phyloP scores from a whole-genome alignment of 2,113 vertebrate species.

The Corapipo altera region DNA sequence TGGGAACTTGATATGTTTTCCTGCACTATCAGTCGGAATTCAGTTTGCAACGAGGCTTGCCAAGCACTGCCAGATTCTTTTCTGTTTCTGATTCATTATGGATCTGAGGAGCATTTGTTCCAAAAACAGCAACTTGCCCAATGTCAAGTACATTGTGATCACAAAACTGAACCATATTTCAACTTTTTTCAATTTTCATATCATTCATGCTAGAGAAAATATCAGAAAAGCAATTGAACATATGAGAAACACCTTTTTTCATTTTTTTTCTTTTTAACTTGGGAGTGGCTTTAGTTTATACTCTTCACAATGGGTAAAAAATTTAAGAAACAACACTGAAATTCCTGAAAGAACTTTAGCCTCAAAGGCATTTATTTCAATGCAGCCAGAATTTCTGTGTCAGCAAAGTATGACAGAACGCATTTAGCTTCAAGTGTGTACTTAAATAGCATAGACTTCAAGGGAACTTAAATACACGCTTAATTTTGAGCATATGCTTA shows the following conservation, averaged over 20 bases:
- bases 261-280: not conserved
- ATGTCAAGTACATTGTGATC: not conserved
- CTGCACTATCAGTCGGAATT: not conserved
- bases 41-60: not conserved
- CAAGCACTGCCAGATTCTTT: not conserved
- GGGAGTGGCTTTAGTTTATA: not conserved
- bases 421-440: conserved; percentile 45
- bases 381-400: conserved; percentile 20
- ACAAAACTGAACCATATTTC: not conserved
- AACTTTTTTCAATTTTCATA: not conserved
- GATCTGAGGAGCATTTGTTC: not conserved
- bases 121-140: conserved; percentile 2
- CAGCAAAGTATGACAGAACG: conserved; percentile 43
- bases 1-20: conserved; percentile 7
- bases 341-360: conserved; percentile 21
- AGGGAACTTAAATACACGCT: conserved; percentile 45
- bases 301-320: not conserved
- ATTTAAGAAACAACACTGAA: not conserved
- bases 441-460: conserved; percentile 37
- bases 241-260: not conserved
- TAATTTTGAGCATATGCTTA: conserved; percentile 61
- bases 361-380: conserved; percentile 47
- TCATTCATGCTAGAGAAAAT: not conserved
- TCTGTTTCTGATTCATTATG: not conserved
- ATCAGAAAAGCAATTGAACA: not conserved